Conservation (phyloP, 1,140 invertebrate species). For the Drosophila elegans region DNA sequence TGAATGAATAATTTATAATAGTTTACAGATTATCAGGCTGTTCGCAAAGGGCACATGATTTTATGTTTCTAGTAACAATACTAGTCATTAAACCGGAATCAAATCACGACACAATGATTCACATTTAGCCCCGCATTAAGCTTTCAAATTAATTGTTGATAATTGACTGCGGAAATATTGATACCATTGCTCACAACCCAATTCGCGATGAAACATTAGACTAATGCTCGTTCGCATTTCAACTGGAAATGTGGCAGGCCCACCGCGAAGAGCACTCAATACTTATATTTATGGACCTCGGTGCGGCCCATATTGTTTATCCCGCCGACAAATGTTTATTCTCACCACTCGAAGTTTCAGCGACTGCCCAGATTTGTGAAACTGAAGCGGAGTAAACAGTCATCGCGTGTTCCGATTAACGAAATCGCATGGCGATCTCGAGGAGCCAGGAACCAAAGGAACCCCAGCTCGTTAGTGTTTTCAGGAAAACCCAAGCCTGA, state of each 20-base stretch:
- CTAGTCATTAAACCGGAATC: neutral
- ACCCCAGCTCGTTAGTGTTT: constrained; percentile 40
- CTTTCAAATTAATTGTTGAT: constrained; percentile 22
- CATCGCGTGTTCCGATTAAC: constrained; percentile 69
- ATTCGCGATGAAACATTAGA: constrained; percentile 20
- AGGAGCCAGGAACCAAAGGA: constrained; percentile 24
- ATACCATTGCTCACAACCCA: constrained; percentile 37
- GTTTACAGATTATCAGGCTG: too few relatives aligned
- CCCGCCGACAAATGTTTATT: constrained; percentile 47
- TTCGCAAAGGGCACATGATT: constrained; percentile 1
- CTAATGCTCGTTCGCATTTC: constrained; percentile 29
- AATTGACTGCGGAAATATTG: constrained; percentile 49
- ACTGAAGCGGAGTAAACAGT: constrained; percentile 55
- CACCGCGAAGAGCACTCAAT: constrained; percentile 41
- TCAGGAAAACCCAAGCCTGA: constrained; percentile 11
- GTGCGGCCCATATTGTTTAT: constrained; percentile 44
- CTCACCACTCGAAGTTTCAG: constrained; percentile 42
- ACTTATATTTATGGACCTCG: constrained; percentile 40
- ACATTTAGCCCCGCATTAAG: constrained; percentile 2
- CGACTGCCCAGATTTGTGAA: constrained; percentile 33
- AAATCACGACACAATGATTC: constrained; percentile 39
- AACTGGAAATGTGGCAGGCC: constrained; percentile 32
- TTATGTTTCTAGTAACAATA: neutral
- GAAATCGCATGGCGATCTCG: constrained; percentile 45
- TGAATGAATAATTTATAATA: too few relatives aligned